Base-by-base conservation (phyloP, 2,797 vertebrate species). In the Pithecia hirsuta region DNA sequence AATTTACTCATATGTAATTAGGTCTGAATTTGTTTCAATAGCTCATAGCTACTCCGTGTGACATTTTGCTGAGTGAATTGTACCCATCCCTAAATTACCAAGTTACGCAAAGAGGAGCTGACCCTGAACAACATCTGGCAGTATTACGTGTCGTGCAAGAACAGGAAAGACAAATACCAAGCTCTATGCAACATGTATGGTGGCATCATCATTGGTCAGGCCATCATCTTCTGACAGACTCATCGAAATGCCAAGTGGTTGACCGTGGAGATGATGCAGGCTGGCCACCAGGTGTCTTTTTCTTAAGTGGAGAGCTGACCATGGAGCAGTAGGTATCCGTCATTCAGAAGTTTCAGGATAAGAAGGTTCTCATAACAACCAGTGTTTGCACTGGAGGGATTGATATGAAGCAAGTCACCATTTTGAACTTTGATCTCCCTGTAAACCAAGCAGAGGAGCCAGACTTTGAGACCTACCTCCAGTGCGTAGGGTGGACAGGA, bases 191-290 rank as follows among this genome's bases (percentile, higher is more conserved):
- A 99, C 96, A 97, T 99, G 86, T 99, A 99, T 0, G 98, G 98
- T 1, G 97, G 98, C 82, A 97, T 99, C 98, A 99, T 98, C 41
- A 92, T 99, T 0, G 98, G 98, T 7, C 99, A 99, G 89, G 99
- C 98, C 14, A 98, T 99, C 52, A 98, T 99, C 94, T 99, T 99
- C 98, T 99, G 99, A 96, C 98, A 99, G 99, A 99, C 98, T 0
- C 98, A 98, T 14, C 74, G 19, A 20, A 98, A 97, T 0, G 98
- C 98, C 0, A 98, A 96, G 39, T 99, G 99, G 99, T 83, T 99
- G 57, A 85, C 97, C 0, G 36, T 52, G 86, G 95, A 97, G 88
- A 98, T 99, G 98, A 94, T 83, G 28, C 83, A 17, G 1, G 99
- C 99, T 0, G 99, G 99, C 67, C 99, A 99, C 96, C 97, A 97